Percentiles rank a stretch among this genome's conserved stretches.
Evolutionary conservation across 1,140 invertebrate genomes (phyloP).

Genomic region (Rhopalosiphum maidis): DNA sequence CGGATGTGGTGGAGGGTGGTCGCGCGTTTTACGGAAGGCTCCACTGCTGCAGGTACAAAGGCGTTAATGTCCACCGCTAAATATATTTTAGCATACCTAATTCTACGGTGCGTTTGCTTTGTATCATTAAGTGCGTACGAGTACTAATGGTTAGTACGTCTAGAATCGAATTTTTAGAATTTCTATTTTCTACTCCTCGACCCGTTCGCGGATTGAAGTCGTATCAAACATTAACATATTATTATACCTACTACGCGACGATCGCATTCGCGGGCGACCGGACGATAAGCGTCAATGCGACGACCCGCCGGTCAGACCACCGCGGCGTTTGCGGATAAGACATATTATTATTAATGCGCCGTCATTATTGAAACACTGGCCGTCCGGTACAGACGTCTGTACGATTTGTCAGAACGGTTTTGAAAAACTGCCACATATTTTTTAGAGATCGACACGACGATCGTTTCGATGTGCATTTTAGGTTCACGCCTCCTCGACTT

Average conservation of each 20-base stretch:
- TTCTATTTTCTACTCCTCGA: neutral
- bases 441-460: neutral
- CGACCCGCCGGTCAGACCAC: neutral
- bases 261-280: neutral
- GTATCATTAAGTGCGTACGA: neutral
- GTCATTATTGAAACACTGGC: neutral
- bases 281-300: neutral
- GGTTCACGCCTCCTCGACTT: neutral
- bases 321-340: too few relatives aligned
- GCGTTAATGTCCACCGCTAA: neutral
- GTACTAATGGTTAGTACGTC: neutral
- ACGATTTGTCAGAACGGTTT: neutral
- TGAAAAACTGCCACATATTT: neutral
- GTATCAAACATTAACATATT: neutral
- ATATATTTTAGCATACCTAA: conserved; percentile 21
- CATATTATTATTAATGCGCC: too few relatives aligned
- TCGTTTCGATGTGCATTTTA: neutral
- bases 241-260: too few relatives aligned
- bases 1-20: neutral
- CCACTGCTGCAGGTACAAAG: neutral
- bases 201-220: neutral
- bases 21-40: neutral
- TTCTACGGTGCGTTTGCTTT: neutral
- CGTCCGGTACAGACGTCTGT: neutral
- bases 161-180: neutral